Evolutionary conservation across 2,113 vertebrate species (phyloP).

Genomic region (Pseudonaja textilis): DNA sequence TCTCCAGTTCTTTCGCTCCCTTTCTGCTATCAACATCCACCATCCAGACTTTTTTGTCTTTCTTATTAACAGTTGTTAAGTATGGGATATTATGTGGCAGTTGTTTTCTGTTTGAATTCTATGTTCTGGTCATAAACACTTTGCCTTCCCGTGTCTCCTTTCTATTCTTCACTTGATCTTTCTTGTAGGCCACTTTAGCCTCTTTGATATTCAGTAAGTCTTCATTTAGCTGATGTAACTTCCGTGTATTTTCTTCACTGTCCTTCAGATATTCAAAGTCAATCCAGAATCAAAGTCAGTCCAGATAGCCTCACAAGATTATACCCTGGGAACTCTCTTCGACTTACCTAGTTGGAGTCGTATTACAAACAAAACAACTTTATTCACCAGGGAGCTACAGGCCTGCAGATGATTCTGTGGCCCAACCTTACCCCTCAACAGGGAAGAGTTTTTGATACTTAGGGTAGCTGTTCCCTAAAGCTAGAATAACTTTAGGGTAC

Average conservation of each 20-base stretch:
- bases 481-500: background rate
- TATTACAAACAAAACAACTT: background rate
- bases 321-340: background rate
- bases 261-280: background rate
- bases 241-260: background rate
- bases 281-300: too few relatives aligned
- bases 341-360: background rate
- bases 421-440: too few relatives aligned
- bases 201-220: background rate
- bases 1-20: background rate
- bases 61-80: background rate
- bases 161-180: background rate
- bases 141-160: background rate
- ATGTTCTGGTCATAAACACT: background rate
- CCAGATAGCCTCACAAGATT: background rate
- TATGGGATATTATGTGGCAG: background rate
- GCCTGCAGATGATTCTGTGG: background rate
- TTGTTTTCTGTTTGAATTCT: background rate
- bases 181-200: background rate
- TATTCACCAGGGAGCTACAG: background rate
- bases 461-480: conserved; percentile 7
- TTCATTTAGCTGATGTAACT: background rate
- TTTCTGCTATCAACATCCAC: background rate
- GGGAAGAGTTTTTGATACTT: too few relatives aligned
- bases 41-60: background rate